Percentiles rank a stretch among this genome's conserved stretches.
Conservation (phyloP, 2,797 vertebrate species). For the Hydrocynus forskahlii region DNA sequence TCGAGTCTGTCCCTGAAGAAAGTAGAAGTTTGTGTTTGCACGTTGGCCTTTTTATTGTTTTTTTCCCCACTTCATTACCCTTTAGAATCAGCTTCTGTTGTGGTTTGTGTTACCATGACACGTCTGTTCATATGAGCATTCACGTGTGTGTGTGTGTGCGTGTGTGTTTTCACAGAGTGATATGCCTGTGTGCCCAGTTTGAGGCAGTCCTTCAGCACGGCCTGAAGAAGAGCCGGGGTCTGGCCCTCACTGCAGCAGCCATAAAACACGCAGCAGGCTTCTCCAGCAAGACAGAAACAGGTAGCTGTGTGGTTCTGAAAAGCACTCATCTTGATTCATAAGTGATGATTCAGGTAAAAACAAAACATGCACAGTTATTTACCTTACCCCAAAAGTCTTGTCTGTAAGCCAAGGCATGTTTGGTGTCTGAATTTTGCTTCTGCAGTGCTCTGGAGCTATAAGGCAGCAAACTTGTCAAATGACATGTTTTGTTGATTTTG, state of each 20-base stretch:
- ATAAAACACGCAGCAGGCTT: slow-evolving; percentile 96
- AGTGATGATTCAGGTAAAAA: neutral
- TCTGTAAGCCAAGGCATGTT: neutral
- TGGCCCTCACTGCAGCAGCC: slow-evolving; percentile 93
- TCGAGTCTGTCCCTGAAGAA: neutral
- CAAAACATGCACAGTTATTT: neutral
- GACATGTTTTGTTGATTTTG: too few species aligned
- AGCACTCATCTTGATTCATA: neutral
- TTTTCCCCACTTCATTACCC: neutral
- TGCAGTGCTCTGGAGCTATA: too few species aligned
- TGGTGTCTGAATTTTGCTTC: neutral
- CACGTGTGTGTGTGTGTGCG: slow-evolving; percentile 57
- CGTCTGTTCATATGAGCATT: slow-evolving; percentile 7
- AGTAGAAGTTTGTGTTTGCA: neutral
- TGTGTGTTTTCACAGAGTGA: slow-evolving; percentile 82
- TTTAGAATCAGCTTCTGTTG: neutral
- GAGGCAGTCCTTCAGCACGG: slow-evolving; percentile 95
- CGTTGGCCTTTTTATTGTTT: neutral
- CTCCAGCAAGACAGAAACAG: slow-evolving; percentile 90
- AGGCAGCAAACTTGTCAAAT: too few species aligned
- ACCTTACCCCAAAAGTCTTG: neutral
- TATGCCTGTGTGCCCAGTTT: slow-evolving; percentile 96
- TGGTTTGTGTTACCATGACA: slow-evolving; percentile 1
- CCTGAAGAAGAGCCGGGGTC: slow-evolving; percentile 89
- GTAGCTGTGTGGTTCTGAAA: slow-evolving; percentile 66